phyloP scores from a whole-genome alignment of 2,113 vertebrate species.

The Epinephelus moara region DNA sequence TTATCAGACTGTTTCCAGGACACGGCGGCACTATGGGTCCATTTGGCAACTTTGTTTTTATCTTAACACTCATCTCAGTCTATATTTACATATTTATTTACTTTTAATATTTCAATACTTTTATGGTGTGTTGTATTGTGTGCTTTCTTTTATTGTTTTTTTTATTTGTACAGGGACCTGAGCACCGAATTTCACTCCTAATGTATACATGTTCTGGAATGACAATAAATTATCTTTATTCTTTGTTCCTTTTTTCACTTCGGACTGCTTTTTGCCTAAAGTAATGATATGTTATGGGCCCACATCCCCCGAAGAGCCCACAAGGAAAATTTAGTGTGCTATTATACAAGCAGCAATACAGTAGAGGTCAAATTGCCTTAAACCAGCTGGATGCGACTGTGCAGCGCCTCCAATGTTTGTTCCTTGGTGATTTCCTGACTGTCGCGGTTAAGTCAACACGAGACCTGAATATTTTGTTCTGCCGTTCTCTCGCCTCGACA shows the following conservation, averaged over 20 bases:
- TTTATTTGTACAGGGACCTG: too few relatives aligned
- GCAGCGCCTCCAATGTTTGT: constrained; percentile 13
- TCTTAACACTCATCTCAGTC: too few relatives aligned
- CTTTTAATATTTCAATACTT: too few relatives aligned
- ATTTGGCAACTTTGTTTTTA: too few relatives aligned
- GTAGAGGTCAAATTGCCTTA: constrained; percentile 25
- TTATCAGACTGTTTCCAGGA: too few relatives aligned
- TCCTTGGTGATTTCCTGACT: constrained; percentile 22
- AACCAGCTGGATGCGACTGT: constrained; percentile 13
- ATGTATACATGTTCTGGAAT: too few relatives aligned
- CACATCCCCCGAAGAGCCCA: background rate
- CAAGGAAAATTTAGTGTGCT: background rate
- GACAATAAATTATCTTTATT: background rate
- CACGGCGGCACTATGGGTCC: too few relatives aligned
- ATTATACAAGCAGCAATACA: background rate
- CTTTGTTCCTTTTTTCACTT: constrained; percentile 13
- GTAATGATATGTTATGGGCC: background rate
- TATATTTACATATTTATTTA: too few relatives aligned
- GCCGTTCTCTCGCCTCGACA: constrained; percentile 1
- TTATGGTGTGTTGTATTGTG: too few relatives aligned
- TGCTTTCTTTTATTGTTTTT: too few relatives aligned
- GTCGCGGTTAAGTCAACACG: background rate
- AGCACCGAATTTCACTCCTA: too few relatives aligned
- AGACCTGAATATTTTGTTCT: background rate
- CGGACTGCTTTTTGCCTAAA: background rate